Percentiles rank a stretch among this genome's conserved stretches.
phyloP scores from a whole-genome alignment of 2,113 vertebrate genomes.

The Theristicus caerulescens region DNA sequence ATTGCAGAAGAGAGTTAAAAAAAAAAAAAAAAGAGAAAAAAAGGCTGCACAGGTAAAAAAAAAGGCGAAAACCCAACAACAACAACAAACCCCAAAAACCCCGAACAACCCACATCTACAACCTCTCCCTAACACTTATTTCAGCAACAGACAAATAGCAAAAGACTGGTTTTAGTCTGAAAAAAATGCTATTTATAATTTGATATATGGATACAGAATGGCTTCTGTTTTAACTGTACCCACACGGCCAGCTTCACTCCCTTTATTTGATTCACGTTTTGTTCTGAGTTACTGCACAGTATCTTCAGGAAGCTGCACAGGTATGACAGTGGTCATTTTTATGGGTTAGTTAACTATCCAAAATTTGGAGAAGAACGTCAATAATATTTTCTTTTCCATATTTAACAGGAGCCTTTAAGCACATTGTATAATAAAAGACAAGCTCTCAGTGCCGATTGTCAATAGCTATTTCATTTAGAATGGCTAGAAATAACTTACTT shows the following conservation, averaged over 20 bases:
- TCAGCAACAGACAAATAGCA: not conserved
- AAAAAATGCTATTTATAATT: not conserved
- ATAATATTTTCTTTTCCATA: not conserved
- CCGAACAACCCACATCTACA: not conserved
- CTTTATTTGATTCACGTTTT: not conserved
- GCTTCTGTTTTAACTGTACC: not conserved
- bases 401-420: not conserved
- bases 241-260: accelerated
- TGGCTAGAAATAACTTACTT: not conserved
- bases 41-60: not conserved
- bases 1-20: not conserved
- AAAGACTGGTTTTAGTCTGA: not conserved
- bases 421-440: not conserved
- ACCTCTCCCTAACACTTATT: not conserved
- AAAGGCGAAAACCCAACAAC: not conserved
- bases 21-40: not conserved
- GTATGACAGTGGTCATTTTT: not conserved
- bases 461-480: not conserved
- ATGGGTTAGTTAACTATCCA: not conserved
- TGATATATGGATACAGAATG: not conserved
- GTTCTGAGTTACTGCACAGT: not conserved
- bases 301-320: not conserved
- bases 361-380: not conserved
- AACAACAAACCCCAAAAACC: not conserved
- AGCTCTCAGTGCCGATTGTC: not conserved